These are phyloP conservation scores for Crenuchus spilurus DNA, from an alignment of 2,797 vertebrate species.

Conservation along the genomic window DNA sequence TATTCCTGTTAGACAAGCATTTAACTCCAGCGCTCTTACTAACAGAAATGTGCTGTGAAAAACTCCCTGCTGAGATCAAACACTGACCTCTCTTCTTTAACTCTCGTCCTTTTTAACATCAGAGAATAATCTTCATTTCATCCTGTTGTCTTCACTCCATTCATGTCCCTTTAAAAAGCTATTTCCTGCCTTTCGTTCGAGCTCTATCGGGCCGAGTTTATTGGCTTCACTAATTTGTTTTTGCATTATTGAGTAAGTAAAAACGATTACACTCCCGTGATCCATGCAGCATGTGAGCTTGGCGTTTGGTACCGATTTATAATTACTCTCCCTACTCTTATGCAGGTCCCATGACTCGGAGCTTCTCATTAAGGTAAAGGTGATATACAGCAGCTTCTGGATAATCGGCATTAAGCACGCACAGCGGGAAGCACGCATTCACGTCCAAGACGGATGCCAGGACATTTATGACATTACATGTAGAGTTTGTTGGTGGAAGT, in stretches of 20 bases:
- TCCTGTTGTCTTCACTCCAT: neutral
- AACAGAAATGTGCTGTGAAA: too few species aligned
- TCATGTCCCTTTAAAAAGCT: neutral
- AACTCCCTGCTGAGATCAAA: too few species aligned
- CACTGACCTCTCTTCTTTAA: too few species aligned
- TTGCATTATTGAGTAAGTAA: neutral
- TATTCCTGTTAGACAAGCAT: too few species aligned
- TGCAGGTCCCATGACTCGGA: neutral
- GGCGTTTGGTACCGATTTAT: neutral
- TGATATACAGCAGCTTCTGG: neutral
- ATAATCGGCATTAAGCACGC: neutral
- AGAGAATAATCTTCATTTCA: neutral
- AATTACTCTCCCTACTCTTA: conserved; percentile 6
- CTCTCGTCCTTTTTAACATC: neutral
- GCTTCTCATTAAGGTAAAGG: neutral
- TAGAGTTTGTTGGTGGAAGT: neutral
- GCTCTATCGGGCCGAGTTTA: neutral
- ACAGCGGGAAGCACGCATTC: neutral
- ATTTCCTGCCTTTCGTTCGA: neutral
- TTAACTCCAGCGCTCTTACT: too few species aligned
- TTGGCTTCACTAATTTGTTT: neutral
- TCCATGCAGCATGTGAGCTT: neutral
- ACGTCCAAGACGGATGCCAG: neutral
- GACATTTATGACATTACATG: neutral
- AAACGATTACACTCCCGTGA: conserved; percentile 1